Evolutionary conservation across 1,140 invertebrate genomes (phyloP).

Genomic region (Scaptodrosophila lebanonensis): DNA sequence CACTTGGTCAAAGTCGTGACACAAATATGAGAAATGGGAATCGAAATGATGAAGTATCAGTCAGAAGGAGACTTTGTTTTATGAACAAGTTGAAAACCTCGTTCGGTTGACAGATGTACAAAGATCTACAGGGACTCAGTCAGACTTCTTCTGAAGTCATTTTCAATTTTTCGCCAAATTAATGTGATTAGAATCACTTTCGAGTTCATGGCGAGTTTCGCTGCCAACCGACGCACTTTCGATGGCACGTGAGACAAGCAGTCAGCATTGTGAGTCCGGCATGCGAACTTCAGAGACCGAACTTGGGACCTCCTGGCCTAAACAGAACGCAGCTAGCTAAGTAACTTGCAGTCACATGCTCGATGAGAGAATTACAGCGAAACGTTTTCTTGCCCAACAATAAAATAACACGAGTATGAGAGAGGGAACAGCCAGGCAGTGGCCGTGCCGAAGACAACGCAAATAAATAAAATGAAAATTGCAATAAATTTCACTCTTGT

Average conservation of each 20-base stretch:
- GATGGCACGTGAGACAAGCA: conserved; percentile 64
- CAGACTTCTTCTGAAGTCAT: conserved; percentile 27
- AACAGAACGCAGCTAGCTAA: conserved; percentile 24
- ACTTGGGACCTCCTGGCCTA: too few species aligned
- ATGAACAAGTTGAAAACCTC: conserved; percentile 42
- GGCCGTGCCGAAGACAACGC: conserved; percentile 12
- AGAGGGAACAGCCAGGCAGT: conserved; percentile 21
- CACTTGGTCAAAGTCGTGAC: conserved; percentile 60
- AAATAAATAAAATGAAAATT: conserved; percentile 64
- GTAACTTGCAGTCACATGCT: conserved; percentile 5
- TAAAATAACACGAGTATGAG: conserved; percentile 50
- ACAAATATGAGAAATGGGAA: conserved; percentile 41
- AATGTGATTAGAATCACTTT: conserved; percentile 67
- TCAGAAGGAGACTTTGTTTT: conserved; percentile 46
- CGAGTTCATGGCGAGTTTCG: conserved; percentile 54
- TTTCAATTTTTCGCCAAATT: conserved; percentile 49
- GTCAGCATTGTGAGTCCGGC: conserved; percentile 35
- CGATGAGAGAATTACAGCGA: conserved; percentile 21
- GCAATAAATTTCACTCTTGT: conserved; percentile 68
- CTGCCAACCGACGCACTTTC: conserved; percentile 52
- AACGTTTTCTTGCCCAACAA: conserved; percentile 37
- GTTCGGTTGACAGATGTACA: conserved; percentile 46
- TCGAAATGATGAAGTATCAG: conserved; percentile 37
- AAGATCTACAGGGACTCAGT: not conserved
- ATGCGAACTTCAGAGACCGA: too few species aligned